A percentile compares a stretch with the other conserved stretches of the same genome.
Evolutionary conservation across 2,888 invertebrate species (phyloP).

Genomic region (Cryptus armator): DNA sequence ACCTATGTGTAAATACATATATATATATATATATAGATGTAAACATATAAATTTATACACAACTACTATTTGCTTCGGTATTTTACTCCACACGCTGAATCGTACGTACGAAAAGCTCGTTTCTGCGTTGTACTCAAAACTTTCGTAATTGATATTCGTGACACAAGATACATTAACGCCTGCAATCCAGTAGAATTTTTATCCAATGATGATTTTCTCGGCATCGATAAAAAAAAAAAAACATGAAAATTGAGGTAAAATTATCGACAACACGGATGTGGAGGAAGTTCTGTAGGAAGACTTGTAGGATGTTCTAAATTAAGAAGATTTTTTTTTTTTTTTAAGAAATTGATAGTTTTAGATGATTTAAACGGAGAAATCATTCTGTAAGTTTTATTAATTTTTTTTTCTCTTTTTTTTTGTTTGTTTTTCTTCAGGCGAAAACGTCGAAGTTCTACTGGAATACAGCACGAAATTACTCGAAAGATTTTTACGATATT

Average conservation of each 20-base stretch:
- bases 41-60: neutral
- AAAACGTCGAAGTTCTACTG: constrained; percentile 87
- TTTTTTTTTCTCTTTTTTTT: neutral
- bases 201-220: neutral
- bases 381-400: too few species aligned
- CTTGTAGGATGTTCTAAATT: too few species aligned
- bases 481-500: constrained; percentile 88
- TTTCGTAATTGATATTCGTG: constrained; percentile 10
- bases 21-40: constrained; percentile 7
- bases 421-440: constrained; percentile 82
- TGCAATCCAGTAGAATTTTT: neutral
- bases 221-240: constrained; percentile 15
- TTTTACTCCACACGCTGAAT: neutral
- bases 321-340: too few species aligned
- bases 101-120: neutral
- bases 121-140: constrained; percentile 6
- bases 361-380: too few species aligned
- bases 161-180: neutral
- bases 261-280: neutral
- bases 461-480: constrained; percentile 90
- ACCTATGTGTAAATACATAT: neutral
- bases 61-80: neutral
- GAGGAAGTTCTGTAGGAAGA: too few species aligned
- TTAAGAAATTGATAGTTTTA: too few species aligned
- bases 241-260: neutral